Conservation (phyloP, 2,888 invertebrate species). For the Adineta ricciae region DNA sequence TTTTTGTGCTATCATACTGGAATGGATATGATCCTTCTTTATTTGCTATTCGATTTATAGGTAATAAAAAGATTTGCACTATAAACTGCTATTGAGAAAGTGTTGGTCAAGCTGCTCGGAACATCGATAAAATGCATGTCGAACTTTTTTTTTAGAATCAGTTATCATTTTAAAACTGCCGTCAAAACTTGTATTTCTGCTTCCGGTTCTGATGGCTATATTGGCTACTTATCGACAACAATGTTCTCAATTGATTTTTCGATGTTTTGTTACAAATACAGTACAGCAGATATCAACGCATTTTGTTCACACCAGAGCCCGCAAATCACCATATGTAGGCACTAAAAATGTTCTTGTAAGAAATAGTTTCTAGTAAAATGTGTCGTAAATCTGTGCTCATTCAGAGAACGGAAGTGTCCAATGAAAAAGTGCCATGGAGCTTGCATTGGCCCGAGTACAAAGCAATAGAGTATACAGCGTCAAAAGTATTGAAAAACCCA, state of each 20-base stretch:
- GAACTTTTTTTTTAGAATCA: no score
- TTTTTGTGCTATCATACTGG: neutral
- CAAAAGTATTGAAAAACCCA: slow-evolving; percentile 5
- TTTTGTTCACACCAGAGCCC: neutral
- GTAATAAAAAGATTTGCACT: neutral
- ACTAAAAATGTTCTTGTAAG: neutral
- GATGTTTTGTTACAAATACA: neutral
- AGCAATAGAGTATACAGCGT: slow-evolving; percentile 27
- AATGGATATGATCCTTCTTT: neutral
- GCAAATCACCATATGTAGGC: neutral
- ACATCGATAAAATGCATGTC: no score
- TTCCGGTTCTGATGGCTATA: no score
- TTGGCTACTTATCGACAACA: no score
- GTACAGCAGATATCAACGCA: neutral
- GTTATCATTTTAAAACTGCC: no score
- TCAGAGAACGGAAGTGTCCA: slow-evolving; percentile 23
- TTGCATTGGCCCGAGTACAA: neutral
- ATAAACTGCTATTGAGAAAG: no score
- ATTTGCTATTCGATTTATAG: neutral
- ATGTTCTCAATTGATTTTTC: no score
- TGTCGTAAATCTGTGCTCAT: no score
- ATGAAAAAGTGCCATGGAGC: slow-evolving; percentile 20
- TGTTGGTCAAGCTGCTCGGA: no score
- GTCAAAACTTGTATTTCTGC: no score
- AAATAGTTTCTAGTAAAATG: neutral